These are phyloP conservation scores for Melanotaenia parkinsoni DNA, from an alignment of 2,797 vertebrate species.

Conservation along the genomic window DNA sequence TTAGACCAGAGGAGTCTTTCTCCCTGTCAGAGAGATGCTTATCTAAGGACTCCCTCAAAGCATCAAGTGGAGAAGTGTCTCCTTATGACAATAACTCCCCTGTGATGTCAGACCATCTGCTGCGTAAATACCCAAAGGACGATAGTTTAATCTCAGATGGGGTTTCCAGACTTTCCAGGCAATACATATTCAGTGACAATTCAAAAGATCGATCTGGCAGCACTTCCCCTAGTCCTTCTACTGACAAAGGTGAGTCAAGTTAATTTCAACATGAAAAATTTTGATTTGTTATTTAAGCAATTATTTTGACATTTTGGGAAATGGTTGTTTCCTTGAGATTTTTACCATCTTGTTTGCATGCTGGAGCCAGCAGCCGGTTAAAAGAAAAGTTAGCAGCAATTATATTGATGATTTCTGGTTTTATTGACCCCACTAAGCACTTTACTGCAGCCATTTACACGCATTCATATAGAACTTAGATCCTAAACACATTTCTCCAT, in stretches of 20 bases:
- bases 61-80: constrained; percentile 93
- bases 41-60: constrained; percentile 91
- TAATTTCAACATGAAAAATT: background rate
- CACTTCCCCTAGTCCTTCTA: constrained; percentile 78
- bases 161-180: constrained; percentile 74
- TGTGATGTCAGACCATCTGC: constrained; percentile 85
- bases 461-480: background rate
- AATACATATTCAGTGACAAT: constrained; percentile 70
- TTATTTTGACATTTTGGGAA: background rate
- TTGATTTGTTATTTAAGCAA: background rate
- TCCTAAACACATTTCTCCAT: background rate
- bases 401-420: background rate
- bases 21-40: constrained; percentile 85
- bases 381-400: background rate
- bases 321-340: background rate
- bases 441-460: background rate
- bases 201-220: constrained; percentile 82
- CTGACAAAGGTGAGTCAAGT: constrained; percentile 83
- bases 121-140: constrained; percentile 80
- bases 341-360: background rate
- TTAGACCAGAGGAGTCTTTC: constrained; percentile 82
- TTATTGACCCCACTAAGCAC: background rate
- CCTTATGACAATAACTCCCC: constrained; percentile 98
- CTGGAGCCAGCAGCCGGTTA: background rate
- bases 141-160: constrained; percentile 70